phyloP scores from a whole-genome alignment of 2,888 invertebrate species.

The Macrophya annulata region DNA sequence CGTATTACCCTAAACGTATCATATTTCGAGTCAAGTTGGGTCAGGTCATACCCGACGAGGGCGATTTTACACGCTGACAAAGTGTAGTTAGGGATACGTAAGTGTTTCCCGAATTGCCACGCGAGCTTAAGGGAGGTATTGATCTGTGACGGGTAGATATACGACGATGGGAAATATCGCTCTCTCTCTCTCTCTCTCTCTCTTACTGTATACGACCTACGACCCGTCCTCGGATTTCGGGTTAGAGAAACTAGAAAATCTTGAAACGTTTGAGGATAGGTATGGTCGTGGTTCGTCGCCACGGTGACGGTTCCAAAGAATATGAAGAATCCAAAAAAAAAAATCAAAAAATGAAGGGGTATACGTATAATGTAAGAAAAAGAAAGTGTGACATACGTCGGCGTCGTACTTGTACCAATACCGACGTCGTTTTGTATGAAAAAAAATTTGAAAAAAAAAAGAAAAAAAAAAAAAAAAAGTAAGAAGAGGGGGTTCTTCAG shows the following conservation, averaged over 20 bases:
- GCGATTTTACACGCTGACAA: too few relatives aligned
- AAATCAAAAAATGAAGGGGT: not conserved
- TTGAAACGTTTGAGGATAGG: not conserved
- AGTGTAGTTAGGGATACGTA: not conserved
- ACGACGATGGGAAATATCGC: not conserved
- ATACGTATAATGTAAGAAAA: not conserved
- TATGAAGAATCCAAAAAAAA: not conserved
- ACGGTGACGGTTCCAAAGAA: not conserved
- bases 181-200: not conserved
- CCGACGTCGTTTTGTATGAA: slow-evolving; percentile 53
- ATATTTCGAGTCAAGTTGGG: too few relatives aligned
- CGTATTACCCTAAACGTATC: not conserved
- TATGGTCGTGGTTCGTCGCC: not conserved
- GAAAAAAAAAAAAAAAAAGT: not conserved
- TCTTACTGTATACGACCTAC: not conserved
- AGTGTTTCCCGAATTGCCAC: slow-evolving; percentile 1
- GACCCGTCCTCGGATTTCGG: not conserved
- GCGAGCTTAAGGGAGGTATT: slow-evolving; percentile 40
- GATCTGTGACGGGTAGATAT: slow-evolving; percentile 36
- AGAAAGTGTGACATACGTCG: slow-evolving; percentile 10
- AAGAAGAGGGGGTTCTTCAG: not conserved
- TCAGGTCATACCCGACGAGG: too few relatives aligned
- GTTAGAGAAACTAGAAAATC: not conserved
- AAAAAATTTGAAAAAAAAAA: slow-evolving; percentile 34
- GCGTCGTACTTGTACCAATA: not conserved